Percentiles rank a stretch among this genome's conserved stretches.
Evolutionary conservation across 2,113 vertebrate genomes (phyloP).

Genomic region (Morone chrysops): DNA sequence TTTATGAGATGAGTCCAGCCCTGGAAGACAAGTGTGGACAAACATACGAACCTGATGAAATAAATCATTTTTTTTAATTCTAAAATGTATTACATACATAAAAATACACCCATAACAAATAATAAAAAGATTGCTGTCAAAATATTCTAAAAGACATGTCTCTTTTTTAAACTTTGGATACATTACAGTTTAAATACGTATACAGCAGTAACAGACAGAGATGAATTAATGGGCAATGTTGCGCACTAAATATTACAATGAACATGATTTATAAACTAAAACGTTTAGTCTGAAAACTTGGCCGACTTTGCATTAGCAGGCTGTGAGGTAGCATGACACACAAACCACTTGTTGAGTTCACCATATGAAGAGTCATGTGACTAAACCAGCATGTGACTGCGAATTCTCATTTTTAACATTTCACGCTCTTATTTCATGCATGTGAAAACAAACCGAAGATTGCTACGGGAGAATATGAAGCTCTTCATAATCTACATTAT

Average conservation of each 20-base stretch:
- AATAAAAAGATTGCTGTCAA: constrained; percentile 15
- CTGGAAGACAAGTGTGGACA: background rate
- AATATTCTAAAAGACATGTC: constrained; percentile 4
- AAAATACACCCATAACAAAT: constrained; percentile 5
- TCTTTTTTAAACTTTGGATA: constrained; percentile 27
- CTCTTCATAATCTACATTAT: background rate
- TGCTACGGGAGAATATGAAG: background rate
- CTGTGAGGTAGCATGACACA: constrained; percentile 33
- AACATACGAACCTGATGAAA: background rate
- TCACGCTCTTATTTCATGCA: background rate
- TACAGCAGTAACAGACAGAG: background rate
- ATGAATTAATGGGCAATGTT: background rate
- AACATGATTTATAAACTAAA: background rate
- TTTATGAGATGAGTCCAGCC: background rate
- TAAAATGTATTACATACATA: constrained; percentile 14
- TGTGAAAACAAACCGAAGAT: constrained; percentile 6
- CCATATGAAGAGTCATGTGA: constrained; percentile 34
- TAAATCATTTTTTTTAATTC: constrained; percentile 17
- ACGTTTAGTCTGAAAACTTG: background rate
- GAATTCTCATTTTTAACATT: constrained; percentile 19
- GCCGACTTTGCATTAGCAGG: background rate
- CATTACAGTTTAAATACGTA: background rate
- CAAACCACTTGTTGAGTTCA: background rate
- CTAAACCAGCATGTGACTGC: constrained; percentile 20
- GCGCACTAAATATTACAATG: constrained; percentile 5